Evolutionary conservation across 2,797 vertebrate species (phyloP).

Genomic region (Mus minutoides): DNA sequence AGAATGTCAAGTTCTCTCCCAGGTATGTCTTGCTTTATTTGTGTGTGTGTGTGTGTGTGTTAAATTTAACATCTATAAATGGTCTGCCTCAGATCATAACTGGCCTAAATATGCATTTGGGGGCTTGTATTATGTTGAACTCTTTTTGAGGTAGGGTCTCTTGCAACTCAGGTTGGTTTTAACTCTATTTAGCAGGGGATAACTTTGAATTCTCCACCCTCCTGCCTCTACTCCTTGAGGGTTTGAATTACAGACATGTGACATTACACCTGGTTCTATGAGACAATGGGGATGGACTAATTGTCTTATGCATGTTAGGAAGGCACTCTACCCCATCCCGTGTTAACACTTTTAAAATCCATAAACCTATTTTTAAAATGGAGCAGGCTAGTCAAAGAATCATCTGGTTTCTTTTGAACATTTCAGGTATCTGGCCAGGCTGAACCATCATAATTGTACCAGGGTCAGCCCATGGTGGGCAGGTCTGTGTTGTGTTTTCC

Average conservation of each 20-base stretch:
- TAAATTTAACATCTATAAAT: slow-evolving; percentile 10
- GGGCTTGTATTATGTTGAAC: not conserved
- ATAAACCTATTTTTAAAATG: not conserved
- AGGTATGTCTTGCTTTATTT: not conserved
- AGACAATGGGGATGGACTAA: not conserved
- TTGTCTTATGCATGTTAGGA: not conserved
- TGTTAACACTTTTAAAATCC: not conserved
- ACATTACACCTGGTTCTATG: not conserved
- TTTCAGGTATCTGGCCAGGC: not conserved
- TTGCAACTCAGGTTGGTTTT: not conserved
- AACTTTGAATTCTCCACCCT: not conserved
- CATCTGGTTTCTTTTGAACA: not conserved
- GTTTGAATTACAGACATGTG: not conserved
- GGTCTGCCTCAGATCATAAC: not conserved
- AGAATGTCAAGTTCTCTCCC: not conserved
- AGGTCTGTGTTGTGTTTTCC: not conserved
- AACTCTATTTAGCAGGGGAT: not conserved
- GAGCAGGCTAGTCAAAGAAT: not conserved
- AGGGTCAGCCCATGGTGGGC: no score
- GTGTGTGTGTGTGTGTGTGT: not conserved
- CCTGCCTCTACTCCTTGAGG: not conserved
- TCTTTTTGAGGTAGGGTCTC: not conserved
- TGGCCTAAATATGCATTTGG: not conserved
- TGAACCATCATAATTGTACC: not conserved
- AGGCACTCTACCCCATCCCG: not conserved